Base-by-base conservation (phyloP, 2,888 invertebrate species). In the Endomychus coccineus region DNA sequence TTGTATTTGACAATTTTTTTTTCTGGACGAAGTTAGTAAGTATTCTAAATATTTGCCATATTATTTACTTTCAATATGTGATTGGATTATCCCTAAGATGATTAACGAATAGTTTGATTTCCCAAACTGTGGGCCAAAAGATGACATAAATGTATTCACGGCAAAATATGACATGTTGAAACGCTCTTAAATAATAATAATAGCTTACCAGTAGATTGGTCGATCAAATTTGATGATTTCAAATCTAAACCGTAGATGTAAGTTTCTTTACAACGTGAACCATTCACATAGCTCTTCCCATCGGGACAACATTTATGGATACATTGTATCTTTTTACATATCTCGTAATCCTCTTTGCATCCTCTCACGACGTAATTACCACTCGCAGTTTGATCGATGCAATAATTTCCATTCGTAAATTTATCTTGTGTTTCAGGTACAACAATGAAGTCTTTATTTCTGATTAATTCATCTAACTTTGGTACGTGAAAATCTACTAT, bases 251-350 rank as follows among this genome's bases (percentile, higher is more conserved):
- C 61, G 36, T 54, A 34, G 2, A 40, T 46, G 13, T 52, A 54
- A 12, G 53, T 56, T 29, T 50, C 45, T 4, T 31, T 27, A 43
- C 62, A 62, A 9, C 36, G 39, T 2, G 44, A 22, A 11, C 54
- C 57, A 17, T 46, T 48, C 4, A 58, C 58, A 40, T 59, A 74
- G 49, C 74, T 71, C 24, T 72, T 51, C 9, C 74, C 75, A 15
- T 71, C 61, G 2, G 71, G 70, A 49, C 75, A 75, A 46, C 75
- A 75, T 51, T 75, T 75, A 36, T 65, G 67, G 3, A 74, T 43
- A 45, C 73, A 71, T 38, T 49, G 47, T 11, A 46, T 50, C 4
- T 36, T 19, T 3, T 49, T 40, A 29, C 59, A 59, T 29, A 58
- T 25, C 10, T 49, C 39, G 10, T 35, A 41, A 30, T 51, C 42